phyloP scores from a whole-genome alignment of 1,140 invertebrate genomes.

The Berghia stephanieae region DNA sequence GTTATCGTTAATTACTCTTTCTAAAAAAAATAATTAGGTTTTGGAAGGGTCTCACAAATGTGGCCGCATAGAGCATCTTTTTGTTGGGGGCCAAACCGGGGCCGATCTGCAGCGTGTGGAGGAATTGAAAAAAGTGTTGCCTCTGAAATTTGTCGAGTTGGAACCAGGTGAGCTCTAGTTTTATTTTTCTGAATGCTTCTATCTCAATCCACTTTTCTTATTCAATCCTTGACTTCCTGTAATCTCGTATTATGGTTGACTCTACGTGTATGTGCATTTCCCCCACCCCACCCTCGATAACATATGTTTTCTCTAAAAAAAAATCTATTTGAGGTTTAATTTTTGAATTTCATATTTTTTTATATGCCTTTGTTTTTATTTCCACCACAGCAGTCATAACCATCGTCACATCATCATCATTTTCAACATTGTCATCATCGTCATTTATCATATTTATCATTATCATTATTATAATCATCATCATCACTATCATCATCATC shows the following conservation, averaged over 20 bases:
- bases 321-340: no score
- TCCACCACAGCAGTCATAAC: no score
- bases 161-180: constrained; percentile 44
- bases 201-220: neutral
- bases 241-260: neutral
- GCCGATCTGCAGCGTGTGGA: constrained; percentile 53
- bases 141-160: constrained; percentile 51
- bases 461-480: no score
- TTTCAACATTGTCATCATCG: no score
- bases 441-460: no score
- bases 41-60: constrained; percentile 54
- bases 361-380: neutral
- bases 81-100: constrained; percentile 51
- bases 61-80: constrained; percentile 57
- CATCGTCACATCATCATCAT: no score
- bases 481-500: no score
- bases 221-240: neutral
- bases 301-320: no score
- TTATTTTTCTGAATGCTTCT: neutral
- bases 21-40: no score
- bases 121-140: constrained; percentile 44
- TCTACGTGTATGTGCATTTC: neutral
- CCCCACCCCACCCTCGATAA: neutral
- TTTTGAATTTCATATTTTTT: no score
- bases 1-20: no score